A percentile compares a stretch with the other conserved stretches of the same genome.
Evolutionary conservation across 2,888 invertebrate genomes (phyloP).

Genomic region (Apantesis nais): DNA sequence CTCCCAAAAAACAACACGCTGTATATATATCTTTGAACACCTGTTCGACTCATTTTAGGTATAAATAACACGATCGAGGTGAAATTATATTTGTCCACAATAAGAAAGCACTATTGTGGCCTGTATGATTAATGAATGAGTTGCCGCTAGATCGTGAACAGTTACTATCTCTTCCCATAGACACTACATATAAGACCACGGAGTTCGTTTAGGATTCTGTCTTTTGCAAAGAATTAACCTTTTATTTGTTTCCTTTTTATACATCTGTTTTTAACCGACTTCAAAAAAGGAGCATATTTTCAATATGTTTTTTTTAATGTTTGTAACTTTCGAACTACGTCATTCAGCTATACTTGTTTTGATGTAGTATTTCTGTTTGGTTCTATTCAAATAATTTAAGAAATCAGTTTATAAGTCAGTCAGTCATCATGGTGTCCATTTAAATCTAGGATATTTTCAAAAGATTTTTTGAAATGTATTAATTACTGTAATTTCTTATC

Average conservation of each 20-base stretch:
- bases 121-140: conserved; percentile 33
- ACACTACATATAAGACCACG: neutral
- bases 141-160: neutral
- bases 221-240: neutral
- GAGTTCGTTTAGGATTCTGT: neutral
- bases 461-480: too few relatives aligned
- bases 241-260: neutral
- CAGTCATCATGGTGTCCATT: too few relatives aligned
- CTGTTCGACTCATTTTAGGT: conserved; percentile 64
- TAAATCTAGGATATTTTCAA: too few relatives aligned
- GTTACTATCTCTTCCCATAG: neutral
- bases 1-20: conserved; percentile 50
- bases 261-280: too few relatives aligned
- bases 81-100: conserved; percentile 78
- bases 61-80: conserved; percentile 78
- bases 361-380: too few relatives aligned
- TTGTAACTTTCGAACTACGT: too few relatives aligned
- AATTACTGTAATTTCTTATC: too few relatives aligned
- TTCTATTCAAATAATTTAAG: too few relatives aligned
- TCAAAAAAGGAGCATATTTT: too few relatives aligned
- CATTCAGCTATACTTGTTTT: too few relatives aligned
- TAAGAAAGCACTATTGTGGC: conserved; percentile 61
- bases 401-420: too few relatives aligned
- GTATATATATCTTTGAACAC: conserved; percentile 65
- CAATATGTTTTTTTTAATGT: too few relatives aligned